A percentile compares a stretch with the other conserved stretches of the same genome.
phyloP scores from a whole-genome alignment of 2,113 vertebrate species.

The Vidua macroura region DNA sequence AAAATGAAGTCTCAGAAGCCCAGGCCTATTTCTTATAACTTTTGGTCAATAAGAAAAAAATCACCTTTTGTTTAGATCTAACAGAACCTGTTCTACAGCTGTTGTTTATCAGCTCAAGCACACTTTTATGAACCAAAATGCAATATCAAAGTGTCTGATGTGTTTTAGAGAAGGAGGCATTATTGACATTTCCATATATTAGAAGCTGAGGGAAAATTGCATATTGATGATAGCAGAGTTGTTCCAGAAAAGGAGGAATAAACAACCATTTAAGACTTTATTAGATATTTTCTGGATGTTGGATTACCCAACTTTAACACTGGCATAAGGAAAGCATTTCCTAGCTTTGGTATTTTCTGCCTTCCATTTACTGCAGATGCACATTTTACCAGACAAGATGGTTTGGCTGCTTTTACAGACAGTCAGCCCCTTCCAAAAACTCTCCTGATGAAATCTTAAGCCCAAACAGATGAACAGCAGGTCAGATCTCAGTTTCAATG shows the following conservation, averaged over 20 bases:
- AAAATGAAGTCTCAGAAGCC: neutral
- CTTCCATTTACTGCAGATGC: neutral
- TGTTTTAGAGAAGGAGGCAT: neutral
- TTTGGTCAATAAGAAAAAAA: neutral
- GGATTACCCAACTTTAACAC: neutral
- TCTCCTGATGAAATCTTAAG: neutral
- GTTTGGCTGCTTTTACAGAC: neutral
- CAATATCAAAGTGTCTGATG: neutral
- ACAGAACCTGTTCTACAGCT: neutral
- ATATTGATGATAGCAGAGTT: neutral
- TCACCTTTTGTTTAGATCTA: neutral
- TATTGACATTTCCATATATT: constrained; percentile 26
- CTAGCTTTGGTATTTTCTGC: neutral
- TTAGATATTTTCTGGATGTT: neutral
- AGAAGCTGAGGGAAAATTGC: neutral
- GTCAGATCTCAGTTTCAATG: neutral
- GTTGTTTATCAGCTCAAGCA: constrained; percentile 14
- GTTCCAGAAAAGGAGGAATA: neutral
- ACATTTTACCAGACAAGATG: neutral
- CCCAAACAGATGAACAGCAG: neutral
- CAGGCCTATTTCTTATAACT: neutral
- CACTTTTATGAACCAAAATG: neutral
- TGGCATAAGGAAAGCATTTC: neutral
- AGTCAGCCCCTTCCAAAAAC: neutral
- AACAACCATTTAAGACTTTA: neutral